phyloP scores from a whole-genome alignment of 2,113 vertebrate species.

The Microcebus ravelobensis region DNA sequence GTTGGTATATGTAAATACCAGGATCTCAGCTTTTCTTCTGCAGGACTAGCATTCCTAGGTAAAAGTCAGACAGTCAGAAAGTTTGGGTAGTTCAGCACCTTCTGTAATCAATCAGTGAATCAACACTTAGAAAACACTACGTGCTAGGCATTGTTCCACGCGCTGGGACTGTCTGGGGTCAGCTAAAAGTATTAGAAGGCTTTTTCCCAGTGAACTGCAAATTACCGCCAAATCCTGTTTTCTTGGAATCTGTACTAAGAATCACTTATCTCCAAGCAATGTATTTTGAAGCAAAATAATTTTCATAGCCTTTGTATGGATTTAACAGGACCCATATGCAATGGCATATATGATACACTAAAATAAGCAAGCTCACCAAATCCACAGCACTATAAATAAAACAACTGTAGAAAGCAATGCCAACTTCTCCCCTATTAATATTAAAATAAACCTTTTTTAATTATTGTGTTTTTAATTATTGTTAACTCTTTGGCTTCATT shows the following conservation, averaged over 20 bases:
- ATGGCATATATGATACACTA: neutral
- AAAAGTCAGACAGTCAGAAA: neutral
- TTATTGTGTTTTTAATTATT: neutral
- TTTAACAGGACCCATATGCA: neutral
- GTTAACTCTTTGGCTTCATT: neutral
- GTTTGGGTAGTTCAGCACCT: neutral
- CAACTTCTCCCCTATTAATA: neutral
- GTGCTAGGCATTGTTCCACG: neutral
- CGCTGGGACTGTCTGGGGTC: neutral
- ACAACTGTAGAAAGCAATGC: neutral
- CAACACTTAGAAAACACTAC: neutral
- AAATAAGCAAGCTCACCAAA: neutral
- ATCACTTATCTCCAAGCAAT: neutral
- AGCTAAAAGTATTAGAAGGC: neutral
- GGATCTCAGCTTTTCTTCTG: neutral
- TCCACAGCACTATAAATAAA: neutral
- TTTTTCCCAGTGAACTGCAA: neutral
- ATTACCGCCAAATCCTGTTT: neutral
- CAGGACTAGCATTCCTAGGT: neutral
- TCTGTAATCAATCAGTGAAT: neutral
- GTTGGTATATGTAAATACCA: neutral
- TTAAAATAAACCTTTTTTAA: neutral
- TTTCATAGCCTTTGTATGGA: neutral
- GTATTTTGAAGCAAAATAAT: neutral
- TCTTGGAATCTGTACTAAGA: constrained; percentile 1